Conservation (phyloP, 2,113 vertebrate species). For the Ailuropoda melanoleuca region DNA sequence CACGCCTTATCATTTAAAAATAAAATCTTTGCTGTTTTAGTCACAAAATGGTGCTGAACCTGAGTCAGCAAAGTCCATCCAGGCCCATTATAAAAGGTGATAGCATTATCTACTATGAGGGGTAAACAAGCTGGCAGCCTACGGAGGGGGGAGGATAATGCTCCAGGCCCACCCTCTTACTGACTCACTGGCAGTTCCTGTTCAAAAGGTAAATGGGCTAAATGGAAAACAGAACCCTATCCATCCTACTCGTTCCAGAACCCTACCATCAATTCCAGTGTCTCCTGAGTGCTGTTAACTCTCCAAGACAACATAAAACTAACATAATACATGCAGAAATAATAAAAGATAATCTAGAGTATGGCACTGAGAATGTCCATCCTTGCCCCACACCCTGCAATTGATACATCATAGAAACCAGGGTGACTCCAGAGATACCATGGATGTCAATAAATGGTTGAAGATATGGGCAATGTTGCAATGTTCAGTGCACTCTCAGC, state of each 20-base stretch:
- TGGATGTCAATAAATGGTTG: background rate
- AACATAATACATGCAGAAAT: background rate
- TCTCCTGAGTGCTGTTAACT: background rate
- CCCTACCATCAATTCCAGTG: background rate
- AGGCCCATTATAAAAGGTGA: background rate
- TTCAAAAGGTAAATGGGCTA: background rate
- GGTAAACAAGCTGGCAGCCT: background rate
- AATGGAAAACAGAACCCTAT: background rate
- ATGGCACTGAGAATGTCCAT: background rate
- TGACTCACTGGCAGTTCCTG: background rate
- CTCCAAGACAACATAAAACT: background rate
- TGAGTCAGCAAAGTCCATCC: background rate
- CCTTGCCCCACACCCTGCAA: background rate
- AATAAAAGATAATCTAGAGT: background rate
- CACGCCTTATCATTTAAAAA: slow-evolving; percentile 73
- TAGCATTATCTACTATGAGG: background rate
- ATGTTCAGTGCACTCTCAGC: background rate
- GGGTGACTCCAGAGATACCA: background rate
- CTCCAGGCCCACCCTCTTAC: background rate
- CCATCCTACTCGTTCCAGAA: background rate
- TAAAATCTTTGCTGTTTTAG: background rate
- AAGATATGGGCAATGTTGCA: background rate
- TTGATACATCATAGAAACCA: background rate
- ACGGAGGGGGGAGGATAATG: background rate
- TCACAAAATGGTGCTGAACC: background rate